Percentiles rank a stretch among this genome's conserved stretches.
Conservation (phyloP, 2,888 invertebrate species). For the Acanthosoma haemorrhoidale region DNA sequence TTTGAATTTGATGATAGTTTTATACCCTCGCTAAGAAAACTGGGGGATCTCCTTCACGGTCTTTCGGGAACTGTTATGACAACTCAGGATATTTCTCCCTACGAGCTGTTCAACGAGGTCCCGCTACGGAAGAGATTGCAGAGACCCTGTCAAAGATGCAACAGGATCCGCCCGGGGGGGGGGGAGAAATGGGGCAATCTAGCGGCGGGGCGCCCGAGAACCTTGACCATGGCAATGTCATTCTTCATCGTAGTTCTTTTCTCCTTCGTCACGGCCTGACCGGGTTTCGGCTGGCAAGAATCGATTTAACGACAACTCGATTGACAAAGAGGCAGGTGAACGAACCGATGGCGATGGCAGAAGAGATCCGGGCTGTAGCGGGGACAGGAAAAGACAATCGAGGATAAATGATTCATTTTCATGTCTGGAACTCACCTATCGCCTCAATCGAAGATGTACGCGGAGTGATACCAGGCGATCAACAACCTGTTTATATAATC, state of each 20-base stretch:
- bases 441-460: not conserved
- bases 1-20: too few relatives aligned
- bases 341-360: not conserved
- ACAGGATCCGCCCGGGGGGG: too few relatives aligned
- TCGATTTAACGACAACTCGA: not conserved
- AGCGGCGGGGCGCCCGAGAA: not conserved
- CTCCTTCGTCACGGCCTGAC: not conserved
- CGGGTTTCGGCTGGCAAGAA: not conserved
- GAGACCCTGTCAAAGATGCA: too few relatives aligned
- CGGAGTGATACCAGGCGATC: not conserved
- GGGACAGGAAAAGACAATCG: not conserved
- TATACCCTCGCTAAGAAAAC: too few relatives aligned
- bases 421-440: not conserved
- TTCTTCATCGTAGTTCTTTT: not conserved
- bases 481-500: not conserved
- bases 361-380: not conserved
- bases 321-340: not conserved
- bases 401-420: not conserved
- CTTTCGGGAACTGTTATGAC: too few relatives aligned
- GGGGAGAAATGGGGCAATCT: too few relatives aligned
- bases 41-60: too few relatives aligned
- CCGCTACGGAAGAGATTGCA: too few relatives aligned
- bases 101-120: too few relatives aligned
- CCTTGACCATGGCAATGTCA: constrained; percentile 8
- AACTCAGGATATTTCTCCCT: too few relatives aligned